Evolutionary conservation across 2,888 invertebrate species (phyloP), one percentile per base, ranked within the genome.

Genomic region (Monochamus alternatus): DNA sequence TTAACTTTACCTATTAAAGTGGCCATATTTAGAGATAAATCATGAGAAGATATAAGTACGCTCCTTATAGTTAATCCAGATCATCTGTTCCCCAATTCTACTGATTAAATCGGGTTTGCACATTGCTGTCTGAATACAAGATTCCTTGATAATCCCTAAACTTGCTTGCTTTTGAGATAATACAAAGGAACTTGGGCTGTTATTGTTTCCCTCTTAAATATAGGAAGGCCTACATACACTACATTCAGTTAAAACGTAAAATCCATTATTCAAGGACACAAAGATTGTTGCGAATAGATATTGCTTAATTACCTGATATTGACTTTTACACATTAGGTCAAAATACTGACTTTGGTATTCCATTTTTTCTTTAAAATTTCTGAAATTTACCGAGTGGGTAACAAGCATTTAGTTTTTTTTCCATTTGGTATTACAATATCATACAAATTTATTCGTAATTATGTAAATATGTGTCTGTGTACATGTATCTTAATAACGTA

Each of bases 21-120:
- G n/a, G 7, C 31, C 52, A 62, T 14, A 63, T 75, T 66, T 73
- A 64, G 60, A 78, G 77, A 76, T 78, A 78, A 77, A 74, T 69
- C 70, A 65, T 69, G 69, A 51, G 73, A 68, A 77, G 74, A 73
- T 69, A 51, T 51, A 73, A 75, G 77, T 76, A 70, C 75, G 79
- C 74, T 70, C 74, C 75, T 75, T 70, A 22, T 22, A 75, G 74
- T 4, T 79, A 75, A 77, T 72, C 73, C 74, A 58, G 69, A 77
- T 69, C 77, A 75, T 72, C 75, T 79, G 77, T 74, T 79, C 72
- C 60, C 68, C 47, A 55, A 74, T 62, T 68, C 75, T 74, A 47
- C 72, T 75, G 78, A 78, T 78, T 66, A 73, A 68, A 44, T 70
- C 65, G 32, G 60, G 70, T 75, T 70, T 75, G 70, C 70, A 70